phyloP scores from a whole-genome alignment of 30 jellyfish, hydroid and myxozoan genomes.

The Chrysaora quinquecirrha region DNA sequence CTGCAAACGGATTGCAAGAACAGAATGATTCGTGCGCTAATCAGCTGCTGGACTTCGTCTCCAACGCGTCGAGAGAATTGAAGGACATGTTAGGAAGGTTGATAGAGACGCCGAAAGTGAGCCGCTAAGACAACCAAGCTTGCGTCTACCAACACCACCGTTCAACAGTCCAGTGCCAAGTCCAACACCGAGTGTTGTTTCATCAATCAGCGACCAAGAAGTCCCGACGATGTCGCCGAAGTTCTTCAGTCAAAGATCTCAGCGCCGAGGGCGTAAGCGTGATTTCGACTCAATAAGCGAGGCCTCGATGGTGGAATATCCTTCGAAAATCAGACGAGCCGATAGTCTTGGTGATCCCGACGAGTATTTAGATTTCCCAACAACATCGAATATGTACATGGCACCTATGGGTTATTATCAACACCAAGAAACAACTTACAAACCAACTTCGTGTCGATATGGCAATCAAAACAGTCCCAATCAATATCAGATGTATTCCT shows the following conservation, averaged over 20 bases:
- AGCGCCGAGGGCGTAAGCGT: slow-evolving; percentile 51
- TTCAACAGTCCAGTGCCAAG: slow-evolving; percentile 62
- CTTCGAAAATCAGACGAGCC: slow-evolving; percentile 55
- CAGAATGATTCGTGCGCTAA: slow-evolving; percentile 16
- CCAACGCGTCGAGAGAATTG: slow-evolving; percentile 67
- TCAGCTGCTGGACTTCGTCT: slow-evolving; percentile 52
- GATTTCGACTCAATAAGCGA: slow-evolving; percentile 43
- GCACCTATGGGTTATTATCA: not conserved
- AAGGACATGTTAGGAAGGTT: slow-evolving; percentile 63
- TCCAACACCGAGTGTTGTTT: slow-evolving; percentile 67
- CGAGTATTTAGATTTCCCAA: slow-evolving; percentile 21
- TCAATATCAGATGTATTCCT: not conserved
- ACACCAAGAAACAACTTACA: not conserved
- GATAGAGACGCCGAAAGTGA: slow-evolving; percentile 12
- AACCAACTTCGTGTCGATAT: not conserved
- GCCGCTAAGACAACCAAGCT: too few relatives aligned
- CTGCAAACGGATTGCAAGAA: not conserved
- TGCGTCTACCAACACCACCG: slow-evolving; percentile 45
- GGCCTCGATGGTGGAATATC: slow-evolving; percentile 23
- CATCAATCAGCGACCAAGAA: slow-evolving; percentile 67
- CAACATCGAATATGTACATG: not conserved
- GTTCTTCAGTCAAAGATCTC: slow-evolving; percentile 31
- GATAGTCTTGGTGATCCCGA: slow-evolving; percentile 70
- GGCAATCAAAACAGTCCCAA: not conserved
- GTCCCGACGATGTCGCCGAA: slow-evolving; percentile 75